Percentiles rank a stretch among this genome's conserved stretches.
These are phyloP conservation scores for Hypothenemus hampei DNA, from an alignment of 1,140 invertebrate species.

Conservation along the genomic window DNA sequence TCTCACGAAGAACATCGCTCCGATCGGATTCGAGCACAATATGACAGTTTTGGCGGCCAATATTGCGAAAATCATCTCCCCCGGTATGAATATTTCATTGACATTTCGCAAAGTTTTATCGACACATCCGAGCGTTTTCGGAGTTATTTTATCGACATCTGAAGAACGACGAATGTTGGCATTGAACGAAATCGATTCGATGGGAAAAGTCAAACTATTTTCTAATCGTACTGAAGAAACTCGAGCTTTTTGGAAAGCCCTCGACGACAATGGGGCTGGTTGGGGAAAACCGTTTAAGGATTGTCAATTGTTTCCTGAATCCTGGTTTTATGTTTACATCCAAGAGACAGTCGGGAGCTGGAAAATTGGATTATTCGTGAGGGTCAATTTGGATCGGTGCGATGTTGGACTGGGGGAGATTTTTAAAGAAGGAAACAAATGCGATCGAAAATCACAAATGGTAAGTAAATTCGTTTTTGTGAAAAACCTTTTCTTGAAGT, in stretches of 20 bases:
- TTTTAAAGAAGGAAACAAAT: constrained; percentile 41
- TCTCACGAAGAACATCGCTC: constrained; percentile 32
- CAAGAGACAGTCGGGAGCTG: constrained; percentile 11
- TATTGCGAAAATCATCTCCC: constrained; percentile 9
- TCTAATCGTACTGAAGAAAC: constrained; percentile 32
- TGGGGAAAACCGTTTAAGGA: constrained; percentile 38
- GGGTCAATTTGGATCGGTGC: constrained; percentile 45
- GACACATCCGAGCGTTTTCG: constrained; percentile 22
- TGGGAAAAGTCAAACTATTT: constrained; percentile 27
- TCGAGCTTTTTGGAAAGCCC: constrained; percentile 30
- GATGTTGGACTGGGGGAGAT: constrained; percentile 40
- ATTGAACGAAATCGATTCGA: constrained; percentile 31
- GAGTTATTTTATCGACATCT: constrained; percentile 24
- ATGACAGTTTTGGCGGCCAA: constrained; percentile 6
- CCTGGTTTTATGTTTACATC: constrained; percentile 36
- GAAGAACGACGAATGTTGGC: constrained; percentile 25
- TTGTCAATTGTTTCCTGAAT: constrained; percentile 28
- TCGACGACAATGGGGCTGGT: constrained; percentile 21
- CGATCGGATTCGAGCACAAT: constrained; percentile 33
- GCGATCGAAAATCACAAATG: constrained; percentile 42
- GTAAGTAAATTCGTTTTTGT: constrained; percentile 33
- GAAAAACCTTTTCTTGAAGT: not conserved
- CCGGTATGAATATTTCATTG: constrained; percentile 20
- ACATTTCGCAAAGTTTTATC: constrained; percentile 21
- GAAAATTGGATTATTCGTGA: constrained; percentile 40